Evolutionary conservation across 1,140 invertebrate genomes (phyloP), one percentile per base, ranked within the genome.

Genomic region (Prorops nasuta): DNA sequence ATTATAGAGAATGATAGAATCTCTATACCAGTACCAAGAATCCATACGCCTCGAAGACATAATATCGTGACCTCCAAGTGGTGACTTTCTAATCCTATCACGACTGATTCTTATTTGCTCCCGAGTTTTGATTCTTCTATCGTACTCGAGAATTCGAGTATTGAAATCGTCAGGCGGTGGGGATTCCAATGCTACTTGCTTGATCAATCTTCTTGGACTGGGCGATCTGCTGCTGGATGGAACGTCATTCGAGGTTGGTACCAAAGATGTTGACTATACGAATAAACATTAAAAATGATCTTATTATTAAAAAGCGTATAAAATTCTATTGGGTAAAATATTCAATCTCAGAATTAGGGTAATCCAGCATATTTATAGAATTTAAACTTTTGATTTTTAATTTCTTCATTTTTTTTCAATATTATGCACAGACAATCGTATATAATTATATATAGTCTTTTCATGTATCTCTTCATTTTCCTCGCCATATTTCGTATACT

Each of bases 181-280:
- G 1, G 70, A 75, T 48, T 76, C 74, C 12, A 76, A 45, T 40
- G 74, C 74, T 10, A 75, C 71, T 44, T 76, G 74, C 37, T 76
- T 76, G 35, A 67, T 76, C 17, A 76, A 53, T 49, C 67, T 68
- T 41, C 72, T 65, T 8, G 71, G 72, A 56, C 72, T 76, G 4
- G 69, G 14, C 14, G 69, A 75, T 52, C 68, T 66, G 16, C 69
- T 72, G 16, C 69, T 72, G 3, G 71, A 60, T 18, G 71, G 68
- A 1, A 63, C 18, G 17, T 73, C 71, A 36, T 57, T 69, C 3
- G 49, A 63, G 2, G 55, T 52, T 32, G 67, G 62, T 19, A 67
- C 52, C 8, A 66, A 35, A 1, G 64, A 66, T 24, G 46, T 34
- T 3, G 63, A 64, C 64, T 66, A 42, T 10, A 47, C 39, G 32